A percentile compares a stretch with the other conserved stretches of the same genome.
Evolutionary conservation across 2,888 invertebrate genomes (phyloP).

Genomic region (Mimumesa dahlbomi): DNA sequence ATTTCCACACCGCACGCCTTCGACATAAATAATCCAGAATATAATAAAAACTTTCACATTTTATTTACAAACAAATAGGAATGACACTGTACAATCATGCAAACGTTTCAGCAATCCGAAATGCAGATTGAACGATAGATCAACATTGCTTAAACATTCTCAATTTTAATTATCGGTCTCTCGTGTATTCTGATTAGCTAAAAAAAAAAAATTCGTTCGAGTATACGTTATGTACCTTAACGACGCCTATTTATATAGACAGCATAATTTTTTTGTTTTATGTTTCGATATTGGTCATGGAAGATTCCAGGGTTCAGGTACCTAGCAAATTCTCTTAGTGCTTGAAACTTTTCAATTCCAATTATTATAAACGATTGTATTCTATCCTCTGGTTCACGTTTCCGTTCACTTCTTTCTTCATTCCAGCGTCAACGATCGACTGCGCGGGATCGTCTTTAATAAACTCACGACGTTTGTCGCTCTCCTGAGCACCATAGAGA

Average conservation of each 20-base stretch:
- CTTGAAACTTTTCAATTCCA: conserved; percentile 1
- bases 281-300: background rate
- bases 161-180: background rate
- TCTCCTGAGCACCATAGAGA: conserved; percentile 81
- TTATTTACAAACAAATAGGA: conserved; percentile 64
- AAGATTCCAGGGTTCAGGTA: conserved; percentile 40
- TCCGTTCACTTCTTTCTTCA: conserved; percentile 58
- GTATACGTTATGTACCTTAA: background rate
- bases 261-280: background rate
- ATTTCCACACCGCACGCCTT: too few species aligned
- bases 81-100: conserved; percentile 37
- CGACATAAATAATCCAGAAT: background rate
- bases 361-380: conserved; percentile 25
- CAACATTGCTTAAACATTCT: background rate
- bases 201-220: background rate
- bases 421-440: conserved; percentile 22
- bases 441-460: conserved; percentile 59
- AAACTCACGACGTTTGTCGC: conserved; percentile 71
- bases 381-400: conserved; percentile 56
- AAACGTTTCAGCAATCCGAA: conserved; percentile 16
- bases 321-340: conserved; percentile 31
- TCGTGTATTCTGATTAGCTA: background rate
- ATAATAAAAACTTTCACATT: conserved; percentile 58
- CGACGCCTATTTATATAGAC: background rate
- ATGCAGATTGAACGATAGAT: conserved; percentile 9